Evolutionary conservation across 2,797 vertebrate species (phyloP).

Genomic region (Pseudotriccus pelzelni): DNA sequence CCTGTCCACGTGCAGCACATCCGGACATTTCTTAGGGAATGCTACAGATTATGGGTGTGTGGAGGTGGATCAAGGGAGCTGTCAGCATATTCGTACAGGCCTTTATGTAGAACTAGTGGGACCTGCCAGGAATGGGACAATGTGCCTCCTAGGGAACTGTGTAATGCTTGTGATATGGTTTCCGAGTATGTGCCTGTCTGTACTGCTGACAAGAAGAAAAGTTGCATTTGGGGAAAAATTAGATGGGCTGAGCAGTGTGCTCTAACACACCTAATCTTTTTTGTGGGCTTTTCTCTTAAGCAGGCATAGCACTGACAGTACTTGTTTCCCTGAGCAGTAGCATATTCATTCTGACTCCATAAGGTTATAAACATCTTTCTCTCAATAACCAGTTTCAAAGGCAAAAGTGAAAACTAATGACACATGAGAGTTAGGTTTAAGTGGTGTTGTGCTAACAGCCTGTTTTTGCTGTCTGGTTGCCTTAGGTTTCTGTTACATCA

Average conservation of each 20-base stretch:
- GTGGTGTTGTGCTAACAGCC: neutral
- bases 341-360: neutral
- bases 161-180: neutral
- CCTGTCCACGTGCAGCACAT: neutral
- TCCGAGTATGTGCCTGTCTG: rapidly evolving
- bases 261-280: neutral
- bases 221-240: neutral
- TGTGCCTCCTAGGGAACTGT: neutral
- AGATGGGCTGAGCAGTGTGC: neutral
- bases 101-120: neutral
- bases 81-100: neutral
- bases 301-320: neutral
- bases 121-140: neutral
- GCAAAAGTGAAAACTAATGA: neutral
- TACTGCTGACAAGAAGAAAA: neutral
- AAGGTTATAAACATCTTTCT: neutral
- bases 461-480: neutral
- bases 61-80: neutral
- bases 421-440: neutral
- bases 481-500: neutral
- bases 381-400: neutral
- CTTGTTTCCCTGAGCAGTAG: neutral
- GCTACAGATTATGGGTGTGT: neutral
- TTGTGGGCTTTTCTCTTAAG: neutral
- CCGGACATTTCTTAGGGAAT: neutral